Conservation (phyloP, 2,888 invertebrate species). For the Sesia apiformis region DNA sequence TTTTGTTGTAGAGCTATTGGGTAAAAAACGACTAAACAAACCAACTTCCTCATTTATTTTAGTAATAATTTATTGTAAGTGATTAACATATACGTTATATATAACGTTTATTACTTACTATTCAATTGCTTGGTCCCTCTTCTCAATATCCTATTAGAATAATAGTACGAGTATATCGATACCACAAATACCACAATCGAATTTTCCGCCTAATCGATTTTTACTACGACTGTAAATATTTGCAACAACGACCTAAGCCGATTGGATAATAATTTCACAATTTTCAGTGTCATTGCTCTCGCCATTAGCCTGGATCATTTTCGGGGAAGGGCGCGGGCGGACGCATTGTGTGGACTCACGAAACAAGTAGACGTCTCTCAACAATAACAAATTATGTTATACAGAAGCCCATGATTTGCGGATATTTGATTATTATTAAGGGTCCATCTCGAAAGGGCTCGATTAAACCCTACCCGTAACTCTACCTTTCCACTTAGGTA, state of each 20-base stretch:
- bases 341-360: background rate
- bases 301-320: constrained; percentile 17
- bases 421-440: constrained; percentile 52
- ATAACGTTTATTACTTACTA: no score
- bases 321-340: background rate
- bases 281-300: constrained; percentile 17
- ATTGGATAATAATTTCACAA: constrained; percentile 12
- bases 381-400: constrained; percentile 16
- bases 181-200: background rate
- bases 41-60: no score
- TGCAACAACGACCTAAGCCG: background rate
- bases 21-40: no score
- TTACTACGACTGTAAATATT: background rate
- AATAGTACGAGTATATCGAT: no score
- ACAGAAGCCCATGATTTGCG: constrained; percentile 38
- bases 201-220: background rate
- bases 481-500: constrained; percentile 33
- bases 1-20: no score
- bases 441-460: constrained; percentile 38
- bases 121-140: no score
- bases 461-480: constrained; percentile 42
- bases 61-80: no score
- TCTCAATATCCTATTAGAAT: no score
- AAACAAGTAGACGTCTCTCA: background rate
- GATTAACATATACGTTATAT: no score